Evolutionary conservation across 2,888 invertebrate genomes (phyloP).

Genomic region (Notodonta dromedarius): DNA sequence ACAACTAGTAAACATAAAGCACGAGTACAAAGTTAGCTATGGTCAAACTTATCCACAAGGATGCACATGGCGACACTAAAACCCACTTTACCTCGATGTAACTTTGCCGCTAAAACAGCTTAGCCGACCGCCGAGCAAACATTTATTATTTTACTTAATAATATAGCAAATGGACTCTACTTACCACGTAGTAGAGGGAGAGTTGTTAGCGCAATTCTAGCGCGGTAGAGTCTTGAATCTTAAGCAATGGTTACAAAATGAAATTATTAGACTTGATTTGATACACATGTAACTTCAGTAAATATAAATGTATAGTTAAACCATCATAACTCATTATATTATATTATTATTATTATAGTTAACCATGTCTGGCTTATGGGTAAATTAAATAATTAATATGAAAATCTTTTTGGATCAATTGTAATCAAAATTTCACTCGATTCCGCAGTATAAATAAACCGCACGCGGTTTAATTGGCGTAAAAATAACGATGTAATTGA

Average conservation of each 20-base stretch:
- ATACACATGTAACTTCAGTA: no score
- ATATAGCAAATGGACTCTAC: constrained; percentile 32
- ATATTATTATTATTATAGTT: no score
- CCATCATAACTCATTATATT: no score
- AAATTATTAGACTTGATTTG: no score
- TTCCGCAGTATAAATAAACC: constrained; percentile 55
- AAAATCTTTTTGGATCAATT: constrained; percentile 30
- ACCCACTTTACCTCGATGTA: constrained; percentile 65
- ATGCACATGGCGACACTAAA: constrained; percentile 71
- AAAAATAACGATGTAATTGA: constrained; percentile 79
- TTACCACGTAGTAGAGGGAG: neutral
- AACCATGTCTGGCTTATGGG: no score
- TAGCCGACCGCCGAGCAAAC: constrained; percentile 51
- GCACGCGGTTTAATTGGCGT: constrained; percentile 73
- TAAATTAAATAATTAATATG: neutral
- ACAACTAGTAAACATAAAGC: constrained; percentile 51
- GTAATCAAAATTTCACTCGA: constrained; percentile 49
- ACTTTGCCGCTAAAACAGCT: constrained; percentile 66
- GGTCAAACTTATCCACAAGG: constrained; percentile 68
- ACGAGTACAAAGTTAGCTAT: constrained; percentile 68
- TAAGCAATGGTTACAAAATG: neutral
- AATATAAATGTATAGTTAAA: no score
- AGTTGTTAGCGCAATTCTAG: constrained; percentile 6
- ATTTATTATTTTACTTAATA: constrained; percentile 56
- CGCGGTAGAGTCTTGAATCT: neutral